Evolutionary conservation across 2,888 invertebrate species (phyloP), one percentile per base, ranked within the genome.

Genomic region (Aphidoletes aphidimyza): DNA sequence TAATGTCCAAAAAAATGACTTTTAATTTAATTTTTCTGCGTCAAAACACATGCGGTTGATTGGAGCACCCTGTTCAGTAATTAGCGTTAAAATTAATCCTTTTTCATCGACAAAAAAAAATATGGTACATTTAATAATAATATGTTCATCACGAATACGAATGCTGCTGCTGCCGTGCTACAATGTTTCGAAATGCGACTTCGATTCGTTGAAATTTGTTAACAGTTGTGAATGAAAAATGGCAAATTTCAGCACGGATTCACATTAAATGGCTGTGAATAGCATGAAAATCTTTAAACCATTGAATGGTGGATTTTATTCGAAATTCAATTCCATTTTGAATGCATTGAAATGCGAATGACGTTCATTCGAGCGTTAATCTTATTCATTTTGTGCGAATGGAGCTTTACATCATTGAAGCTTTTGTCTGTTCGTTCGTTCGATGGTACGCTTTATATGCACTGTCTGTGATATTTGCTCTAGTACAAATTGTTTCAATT

Each of bases 401-500:
- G n/a, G n/a, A n/a, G n/a, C 54, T 54, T 26, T 22, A 54, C 54
- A 54, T 54, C 54, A 22, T 14, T 22, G 54, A 3, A 22, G 22
- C 5, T 26, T 54, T 54, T 54, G 54, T 54, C 22, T 54, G 26
- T 0, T 26, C n/a, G n/a, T n/a, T n/a, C n/a, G n/a, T n/a, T n/a
- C n/a, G n/a, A n/a, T n/a, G n/a, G n/a, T n/a, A n/a, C n/a, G n/a
- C n/a, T n/a, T n/a, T n/a, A n/a, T n/a, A n/a, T n/a, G n/a, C n/a
- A n/a, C n/a, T n/a, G n/a, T n/a, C n/a, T n/a, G n/a, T 54, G 54
- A 26, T 54, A 26, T 54, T 54, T 54, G 54, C n/a, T 54, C 22
- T 54, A 26, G 54, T 54, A 5, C 54, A 54, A 54, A 54, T 5
- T 54, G 26, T 54, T 54, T 54, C 54, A 8, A 26, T 54, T 54